Percentiles rank a stretch among this genome's conserved stretches.
phyloP scores from a whole-genome alignment of 2,888 invertebrate genomes.

The Sthenelais limicola region DNA sequence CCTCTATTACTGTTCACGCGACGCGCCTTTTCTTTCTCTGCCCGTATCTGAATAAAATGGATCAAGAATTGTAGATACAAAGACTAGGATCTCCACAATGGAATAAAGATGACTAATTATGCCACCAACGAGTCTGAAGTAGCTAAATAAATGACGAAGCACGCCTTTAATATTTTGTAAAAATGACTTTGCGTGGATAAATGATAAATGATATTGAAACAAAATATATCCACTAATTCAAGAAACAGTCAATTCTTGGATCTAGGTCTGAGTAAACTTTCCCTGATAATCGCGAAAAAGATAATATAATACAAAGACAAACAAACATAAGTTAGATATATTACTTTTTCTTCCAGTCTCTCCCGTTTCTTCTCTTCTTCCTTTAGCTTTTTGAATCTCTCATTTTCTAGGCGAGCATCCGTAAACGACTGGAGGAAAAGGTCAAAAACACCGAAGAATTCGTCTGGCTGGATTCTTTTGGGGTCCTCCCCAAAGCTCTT shows the following conservation, averaged over 20 bases:
- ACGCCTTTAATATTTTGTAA: no score
- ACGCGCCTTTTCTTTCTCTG: constrained; percentile 59
- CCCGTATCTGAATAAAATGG: constrained; percentile 60
- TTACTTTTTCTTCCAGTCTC: constrained; percentile 88
- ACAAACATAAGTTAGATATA: constrained; percentile 24
- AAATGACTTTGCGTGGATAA: no score
- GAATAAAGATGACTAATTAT: no score
- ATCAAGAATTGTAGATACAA: no score
- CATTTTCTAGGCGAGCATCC: constrained; percentile 91
- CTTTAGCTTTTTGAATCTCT: constrained; percentile 84
- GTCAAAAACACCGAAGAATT: constrained; percentile 94
- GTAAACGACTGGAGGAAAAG: constrained; percentile 85
- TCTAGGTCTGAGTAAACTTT: no score
- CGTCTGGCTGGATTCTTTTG: constrained; percentile 86
- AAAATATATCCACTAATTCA: no score
- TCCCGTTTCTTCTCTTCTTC: constrained; percentile 92
- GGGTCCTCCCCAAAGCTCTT: constrained; percentile 91
- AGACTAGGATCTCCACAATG: no score
- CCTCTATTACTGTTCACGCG: constrained; percentile 49
- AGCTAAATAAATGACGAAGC: no score
- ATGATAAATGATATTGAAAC: no score
- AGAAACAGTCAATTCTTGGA: no score
- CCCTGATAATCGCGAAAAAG: no score
- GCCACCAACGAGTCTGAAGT: no score
- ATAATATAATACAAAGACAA: background rate